Base-by-base conservation (phyloP, 2,888 invertebrate species). In the Sycophila texana region DNA sequence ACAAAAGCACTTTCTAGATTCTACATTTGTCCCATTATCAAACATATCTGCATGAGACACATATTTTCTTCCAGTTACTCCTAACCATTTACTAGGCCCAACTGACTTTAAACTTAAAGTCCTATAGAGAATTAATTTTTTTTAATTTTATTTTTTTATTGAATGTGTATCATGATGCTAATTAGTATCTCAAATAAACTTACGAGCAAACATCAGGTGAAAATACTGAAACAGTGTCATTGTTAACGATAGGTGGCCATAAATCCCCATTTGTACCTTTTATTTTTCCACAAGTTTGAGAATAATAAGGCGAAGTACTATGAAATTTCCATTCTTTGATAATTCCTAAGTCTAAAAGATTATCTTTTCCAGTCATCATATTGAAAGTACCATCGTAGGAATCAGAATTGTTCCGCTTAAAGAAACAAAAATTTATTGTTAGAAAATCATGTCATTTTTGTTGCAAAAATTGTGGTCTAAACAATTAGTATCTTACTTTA, bases 161-260 rank as follows among this genome's bases (percentile, higher is more conserved):
- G 14, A 30, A 26, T 5, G 30, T 13, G 39, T 22, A 55, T 51
- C n/a, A 71, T 57, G 65, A 72, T 61, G 49, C 53, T 60, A 39
- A 73, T 60, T 12, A 20, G 49, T 60, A 49, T 26, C 76, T 58
- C 26, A 68, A 22, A 51, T 75, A 20, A 55, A 93, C 92, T 91
- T 87, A 95, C 93, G 96, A 94, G 92, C 97, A 97, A 79, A 96
- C 91, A 90, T 97, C 97, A 0, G 95, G 91, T 0, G 94, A 93
- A 90, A 96, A 97, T 80, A 97, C 90, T 0, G 92, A 90, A 5
- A 96, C 91, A 49, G 92, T 91, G 12, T 92, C 90, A 67, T 93
- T 92, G 0, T 92, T 91, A 0, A 91, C 84, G 77, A 94, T 91
- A 0, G 96, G 96, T 26, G 96, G 95, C 93, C 95, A 96, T 26